Percentiles rank a stretch among this genome's conserved stretches.
Conservation (phyloP, 2,113 vertebrate species). For the Grus americana region DNA sequence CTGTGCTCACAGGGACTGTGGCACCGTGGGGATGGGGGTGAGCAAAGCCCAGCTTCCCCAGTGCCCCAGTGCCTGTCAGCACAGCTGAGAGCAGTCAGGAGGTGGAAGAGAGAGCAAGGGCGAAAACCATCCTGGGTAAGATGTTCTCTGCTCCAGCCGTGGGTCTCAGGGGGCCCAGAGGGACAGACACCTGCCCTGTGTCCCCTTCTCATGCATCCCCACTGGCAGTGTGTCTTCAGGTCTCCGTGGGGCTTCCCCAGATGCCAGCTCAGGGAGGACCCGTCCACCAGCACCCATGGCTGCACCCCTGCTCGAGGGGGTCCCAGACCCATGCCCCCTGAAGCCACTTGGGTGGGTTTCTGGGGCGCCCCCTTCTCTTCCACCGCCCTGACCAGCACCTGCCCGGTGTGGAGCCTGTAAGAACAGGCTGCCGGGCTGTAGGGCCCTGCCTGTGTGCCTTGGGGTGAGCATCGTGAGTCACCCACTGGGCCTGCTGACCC, state of each 20-base stretch:
- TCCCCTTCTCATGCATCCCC: background rate
- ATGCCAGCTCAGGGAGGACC: background rate
- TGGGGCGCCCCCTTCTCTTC: background rate
- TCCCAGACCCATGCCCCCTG: accelerated
- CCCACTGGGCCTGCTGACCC: background rate
- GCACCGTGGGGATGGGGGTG: background rate
- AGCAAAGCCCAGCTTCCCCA: background rate
- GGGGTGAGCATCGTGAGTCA: background rate
- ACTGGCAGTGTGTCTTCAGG: background rate
- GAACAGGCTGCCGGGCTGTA: background rate
- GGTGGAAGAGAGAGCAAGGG: background rate
- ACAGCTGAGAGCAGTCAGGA: background rate
- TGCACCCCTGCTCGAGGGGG: background rate
- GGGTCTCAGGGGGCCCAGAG: background rate
- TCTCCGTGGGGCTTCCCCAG: background rate
- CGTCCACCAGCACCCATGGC: background rate
- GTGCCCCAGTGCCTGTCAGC: background rate
- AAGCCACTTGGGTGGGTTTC: background rate
- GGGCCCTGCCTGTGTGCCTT: background rate
- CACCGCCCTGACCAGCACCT: background rate
- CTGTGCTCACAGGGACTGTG: background rate
- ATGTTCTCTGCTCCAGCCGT: background rate
- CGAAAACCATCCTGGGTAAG: background rate
- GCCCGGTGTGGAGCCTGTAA: background rate
- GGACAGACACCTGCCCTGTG: background rate